Evolutionary conservation across 2,113 vertebrate species (phyloP), one percentile per base, ranked within the genome.

Genomic region (Phainopepla nitens): DNA sequence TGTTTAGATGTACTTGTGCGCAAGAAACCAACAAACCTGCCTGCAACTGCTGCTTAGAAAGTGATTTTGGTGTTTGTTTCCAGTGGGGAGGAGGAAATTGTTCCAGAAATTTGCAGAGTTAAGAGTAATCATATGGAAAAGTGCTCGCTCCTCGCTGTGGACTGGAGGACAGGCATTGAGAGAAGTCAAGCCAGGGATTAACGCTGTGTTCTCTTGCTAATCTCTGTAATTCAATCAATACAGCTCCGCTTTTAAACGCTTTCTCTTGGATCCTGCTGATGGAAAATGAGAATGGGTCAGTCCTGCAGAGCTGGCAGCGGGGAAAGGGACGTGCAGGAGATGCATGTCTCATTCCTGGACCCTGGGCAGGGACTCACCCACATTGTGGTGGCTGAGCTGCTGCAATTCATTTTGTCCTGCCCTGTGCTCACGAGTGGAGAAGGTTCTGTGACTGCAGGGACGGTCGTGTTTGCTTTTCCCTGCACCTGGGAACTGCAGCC

Each of bases 231-330:
- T 80, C 60, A 8, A 2, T 25, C 35, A 0, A 7, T 2, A 0
- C 5, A 4, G 64, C 82, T 31, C 70, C 31, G 27, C 56, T 54
- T 41, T 49, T 13, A 65, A 41, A 11, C 19, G 12, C 42, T 80
- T 69, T 53, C 50, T 28, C 50, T 39, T 7, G 44, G 49, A 2
- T 31, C 0, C 19, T 31, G 33, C 22, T 33, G 28, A 1, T 33
- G 80, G 73, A 3, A 68, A 36, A 33, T 0, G 50, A 3, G 8
- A 13, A 7, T 0, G 51, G 76, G 42, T 47, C 60, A 28, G 29
- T 10, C 16, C 36, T 0, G 0, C 28, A 2, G 51, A 31, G 13
- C 65, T 18, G 73, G 6, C 12, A 29, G 64, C 0, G 1, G n/a
- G 78, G 39, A 28, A 7, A 21, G 58, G 54, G 73, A 11, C 1